phyloP scores from a whole-genome alignment of 2,888 invertebrate species.

The Polydesmus complanatus region DNA sequence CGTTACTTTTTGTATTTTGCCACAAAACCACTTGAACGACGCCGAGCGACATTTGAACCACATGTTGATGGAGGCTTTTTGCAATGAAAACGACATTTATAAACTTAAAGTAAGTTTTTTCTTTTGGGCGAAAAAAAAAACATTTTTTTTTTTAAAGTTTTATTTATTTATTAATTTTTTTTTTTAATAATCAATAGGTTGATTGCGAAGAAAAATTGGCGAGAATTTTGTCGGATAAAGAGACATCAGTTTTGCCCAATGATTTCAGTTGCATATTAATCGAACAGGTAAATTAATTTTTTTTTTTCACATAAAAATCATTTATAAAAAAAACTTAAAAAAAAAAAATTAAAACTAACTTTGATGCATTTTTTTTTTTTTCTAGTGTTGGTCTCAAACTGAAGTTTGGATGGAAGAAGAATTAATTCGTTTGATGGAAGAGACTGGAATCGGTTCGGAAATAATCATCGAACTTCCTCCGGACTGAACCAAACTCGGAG shows the following conservation, averaged over 20 bases:
- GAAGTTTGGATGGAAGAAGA: neutral
- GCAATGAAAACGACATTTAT: conserved; percentile 8
- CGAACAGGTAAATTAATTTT: conserved; percentile 4
- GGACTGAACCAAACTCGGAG: neutral
- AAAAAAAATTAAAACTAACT: no score
- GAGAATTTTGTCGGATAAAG: neutral
- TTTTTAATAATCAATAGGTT: conserved; percentile 6
- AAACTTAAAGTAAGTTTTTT: conserved; percentile 6
- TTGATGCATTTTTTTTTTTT: conserved; percentile 5
- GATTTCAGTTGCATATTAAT: conserved; percentile 14
- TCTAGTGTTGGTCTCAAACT: neutral
- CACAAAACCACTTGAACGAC: conserved; percentile 13
- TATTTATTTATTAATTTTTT: neutral
- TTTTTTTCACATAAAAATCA: neutral
- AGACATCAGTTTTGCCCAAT: no score
- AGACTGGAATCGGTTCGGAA: neutral
- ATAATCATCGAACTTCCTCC: neutral
- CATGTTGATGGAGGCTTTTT: conserved; percentile 13
- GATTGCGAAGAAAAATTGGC: conserved; percentile 15
- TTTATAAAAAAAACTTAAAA: neutral
- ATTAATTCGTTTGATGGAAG: neutral
- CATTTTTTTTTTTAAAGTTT: neutral
- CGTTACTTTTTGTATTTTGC: conserved; percentile 7
- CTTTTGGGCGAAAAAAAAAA: neutral
- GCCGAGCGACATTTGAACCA: conserved; percentile 9